A percentile compares a stretch with the other conserved stretches of the same genome.
phyloP scores from a whole-genome alignment of 2,113 vertebrate species.

The Hemicordylus capensis region DNA sequence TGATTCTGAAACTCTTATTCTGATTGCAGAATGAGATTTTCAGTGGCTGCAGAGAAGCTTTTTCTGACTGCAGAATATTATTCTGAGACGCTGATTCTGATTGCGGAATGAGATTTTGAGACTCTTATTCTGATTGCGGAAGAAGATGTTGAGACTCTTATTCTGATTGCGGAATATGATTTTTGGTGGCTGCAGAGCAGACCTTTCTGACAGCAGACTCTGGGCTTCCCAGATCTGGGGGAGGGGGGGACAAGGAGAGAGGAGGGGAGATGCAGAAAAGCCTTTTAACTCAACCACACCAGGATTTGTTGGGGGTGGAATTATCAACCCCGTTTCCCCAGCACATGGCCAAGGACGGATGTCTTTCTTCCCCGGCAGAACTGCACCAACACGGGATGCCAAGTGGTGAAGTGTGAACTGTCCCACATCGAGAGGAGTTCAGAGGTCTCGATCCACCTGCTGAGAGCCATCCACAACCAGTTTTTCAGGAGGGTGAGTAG shows the following conservation, averaged over 20 bases:
- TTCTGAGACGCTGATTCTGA: too few relatives aligned
- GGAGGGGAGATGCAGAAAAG: neutral
- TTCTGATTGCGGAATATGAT: too few relatives aligned
- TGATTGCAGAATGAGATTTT: too few relatives aligned
- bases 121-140: too few relatives aligned
- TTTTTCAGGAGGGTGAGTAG: conserved; percentile 86
- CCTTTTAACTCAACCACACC: neutral
- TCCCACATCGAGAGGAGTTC: conserved; percentile 74
- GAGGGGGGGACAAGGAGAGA: too few relatives aligned
- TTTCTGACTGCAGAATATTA: too few relatives aligned
- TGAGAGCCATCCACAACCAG: conserved; percentile 83
- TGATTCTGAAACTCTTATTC: too few relatives aligned
- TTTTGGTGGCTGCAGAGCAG: neutral
- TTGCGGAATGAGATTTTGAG: too few relatives aligned
- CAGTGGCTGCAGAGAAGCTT: too few relatives aligned
- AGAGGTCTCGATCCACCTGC: conserved; percentile 76
- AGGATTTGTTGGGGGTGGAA: neutral
- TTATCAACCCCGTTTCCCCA: neutral
- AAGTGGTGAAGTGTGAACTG: conserved; percentile 81
- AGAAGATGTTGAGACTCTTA: too few relatives aligned
- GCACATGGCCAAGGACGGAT: accelerated
- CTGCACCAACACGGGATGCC: conserved; percentile 83
- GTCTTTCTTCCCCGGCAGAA: conserved; percentile 74
- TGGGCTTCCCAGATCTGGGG: neutral
- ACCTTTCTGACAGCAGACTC: neutral